These are phyloP conservation scores for Drosophila neonasuta DNA, from an alignment of 2,888 invertebrate genomes.

Conservation along the genomic window DNA sequence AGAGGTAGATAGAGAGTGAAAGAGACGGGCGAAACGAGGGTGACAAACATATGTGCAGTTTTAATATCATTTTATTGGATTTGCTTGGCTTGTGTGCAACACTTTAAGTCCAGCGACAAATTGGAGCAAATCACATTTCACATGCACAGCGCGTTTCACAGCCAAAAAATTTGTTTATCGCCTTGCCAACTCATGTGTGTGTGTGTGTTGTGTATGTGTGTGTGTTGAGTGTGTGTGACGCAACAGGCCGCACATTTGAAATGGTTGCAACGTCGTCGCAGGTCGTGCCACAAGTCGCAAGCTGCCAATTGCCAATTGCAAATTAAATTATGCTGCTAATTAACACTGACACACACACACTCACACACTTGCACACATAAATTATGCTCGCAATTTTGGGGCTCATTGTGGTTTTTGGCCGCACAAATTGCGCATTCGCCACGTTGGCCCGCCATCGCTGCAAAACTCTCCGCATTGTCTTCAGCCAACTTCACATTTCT, in stretches of 20 bases:
- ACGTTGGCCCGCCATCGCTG: conserved; percentile 45
- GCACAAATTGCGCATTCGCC: conserved; percentile 45
- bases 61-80: conserved; percentile 55
- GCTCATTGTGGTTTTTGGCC: conserved; percentile 63
- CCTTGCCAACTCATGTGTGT: conserved; percentile 6
- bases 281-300: conserved; percentile 17
- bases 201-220: background rate
- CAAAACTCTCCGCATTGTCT: conserved; percentile 39
- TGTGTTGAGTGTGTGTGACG: conserved; percentile 12
- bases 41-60: conserved; percentile 47
- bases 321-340: conserved; percentile 76
- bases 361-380: conserved; percentile 51
- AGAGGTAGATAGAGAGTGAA: too few relatives aligned
- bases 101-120: conserved; percentile 8
- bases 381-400: conserved; percentile 73
- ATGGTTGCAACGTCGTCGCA: conserved; percentile 11
- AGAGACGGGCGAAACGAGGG: background rate
- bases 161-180: conserved; percentile 35
- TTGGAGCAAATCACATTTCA: conserved; percentile 31
- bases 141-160: conserved; percentile 49
- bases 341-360: conserved; percentile 46
- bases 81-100: conserved; percentile 11
- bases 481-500: conserved; percentile 4
- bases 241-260: conserved; percentile 51
- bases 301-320: conserved; percentile 60